Percentiles rank a stretch among this genome's conserved stretches.
phyloP scores from a whole-genome alignment of 2,797 vertebrate genomes.

The Cephalopachus bancanus region DNA sequence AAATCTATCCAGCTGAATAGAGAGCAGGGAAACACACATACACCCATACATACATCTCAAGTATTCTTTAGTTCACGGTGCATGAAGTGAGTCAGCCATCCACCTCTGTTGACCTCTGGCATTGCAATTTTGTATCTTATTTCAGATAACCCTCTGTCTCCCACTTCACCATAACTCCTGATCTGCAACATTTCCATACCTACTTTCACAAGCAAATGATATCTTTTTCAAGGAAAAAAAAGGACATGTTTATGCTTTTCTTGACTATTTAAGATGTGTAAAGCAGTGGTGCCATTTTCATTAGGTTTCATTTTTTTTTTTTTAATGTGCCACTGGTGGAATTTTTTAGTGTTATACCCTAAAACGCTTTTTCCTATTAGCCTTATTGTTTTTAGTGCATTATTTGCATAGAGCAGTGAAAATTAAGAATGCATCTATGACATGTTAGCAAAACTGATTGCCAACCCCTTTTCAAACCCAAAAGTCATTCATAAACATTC shows the following conservation, averaged over 20 bases:
- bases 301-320: neutral
- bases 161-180: neutral
- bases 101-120: neutral
- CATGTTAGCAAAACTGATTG: neutral
- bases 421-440: neutral
- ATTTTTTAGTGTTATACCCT: accelerated
- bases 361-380: neutral
- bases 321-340: neutral
- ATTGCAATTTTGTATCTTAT: neutral
- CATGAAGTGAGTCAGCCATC: neutral
- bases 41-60: neutral
- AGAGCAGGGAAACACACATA: neutral
- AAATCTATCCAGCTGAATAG: neutral
- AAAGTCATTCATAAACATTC: neutral
- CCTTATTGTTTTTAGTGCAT: neutral
- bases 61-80: neutral
- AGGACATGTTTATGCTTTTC: neutral
- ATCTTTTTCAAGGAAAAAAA: neutral
- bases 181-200: neutral
- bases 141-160: neutral
- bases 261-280: neutral
- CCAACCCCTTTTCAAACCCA: neutral
- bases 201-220: neutral
- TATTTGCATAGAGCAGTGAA: neutral
- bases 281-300: neutral